These are phyloP conservation scores for Drosophila austrosaltans DNA, from an alignment of 2,888 invertebrate genomes.

Conservation along the genomic window DNA sequence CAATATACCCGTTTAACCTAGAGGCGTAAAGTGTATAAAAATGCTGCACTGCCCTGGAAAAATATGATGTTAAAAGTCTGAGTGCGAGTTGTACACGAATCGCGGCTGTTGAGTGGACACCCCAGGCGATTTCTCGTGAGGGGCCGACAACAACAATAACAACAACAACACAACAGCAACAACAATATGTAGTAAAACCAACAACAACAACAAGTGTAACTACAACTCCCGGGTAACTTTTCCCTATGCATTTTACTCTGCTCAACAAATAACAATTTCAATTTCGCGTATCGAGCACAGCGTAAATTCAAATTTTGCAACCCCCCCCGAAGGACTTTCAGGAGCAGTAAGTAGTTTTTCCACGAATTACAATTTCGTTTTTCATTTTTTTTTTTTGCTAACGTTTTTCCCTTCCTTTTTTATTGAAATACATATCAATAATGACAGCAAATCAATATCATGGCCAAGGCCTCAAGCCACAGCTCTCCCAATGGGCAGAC, in stretches of 20 bases:
- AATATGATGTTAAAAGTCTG: slow-evolving; percentile 33
- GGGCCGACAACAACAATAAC: background rate
- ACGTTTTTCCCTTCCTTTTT: background rate
- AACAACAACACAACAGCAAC: slow-evolving; percentile 18
- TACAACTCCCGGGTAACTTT: slow-evolving; percentile 25
- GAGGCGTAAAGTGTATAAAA: slow-evolving; percentile 9
- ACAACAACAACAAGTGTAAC: slow-evolving; percentile 18
- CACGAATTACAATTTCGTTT: slow-evolving; percentile 20
- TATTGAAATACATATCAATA: slow-evolving; percentile 53
- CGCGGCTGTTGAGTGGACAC: slow-evolving; percentile 44
- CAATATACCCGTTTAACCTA: background rate
- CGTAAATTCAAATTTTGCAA: slow-evolving; percentile 71
- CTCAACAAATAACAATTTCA: slow-evolving; percentile 75
- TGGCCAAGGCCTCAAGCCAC: slow-evolving; percentile 49
- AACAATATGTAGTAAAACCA: slow-evolving; percentile 24
- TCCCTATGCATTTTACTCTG: slow-evolving; percentile 27
- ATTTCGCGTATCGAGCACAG: slow-evolving; percentile 67
- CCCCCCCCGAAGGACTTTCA: slow-evolving; percentile 44
- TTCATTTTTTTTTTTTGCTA: background rate
- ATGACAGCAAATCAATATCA: slow-evolving; percentile 77
- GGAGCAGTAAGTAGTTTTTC: slow-evolving; percentile 56
- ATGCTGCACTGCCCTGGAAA: slow-evolving; percentile 22
- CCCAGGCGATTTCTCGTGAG: slow-evolving; percentile 30
- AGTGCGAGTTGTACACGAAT: slow-evolving; percentile 34
- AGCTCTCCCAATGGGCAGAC: slow-evolving; percentile 22